phyloP scores from a whole-genome alignment of 2,113 vertebrate genomes.

The Rutilus rutilus region DNA sequence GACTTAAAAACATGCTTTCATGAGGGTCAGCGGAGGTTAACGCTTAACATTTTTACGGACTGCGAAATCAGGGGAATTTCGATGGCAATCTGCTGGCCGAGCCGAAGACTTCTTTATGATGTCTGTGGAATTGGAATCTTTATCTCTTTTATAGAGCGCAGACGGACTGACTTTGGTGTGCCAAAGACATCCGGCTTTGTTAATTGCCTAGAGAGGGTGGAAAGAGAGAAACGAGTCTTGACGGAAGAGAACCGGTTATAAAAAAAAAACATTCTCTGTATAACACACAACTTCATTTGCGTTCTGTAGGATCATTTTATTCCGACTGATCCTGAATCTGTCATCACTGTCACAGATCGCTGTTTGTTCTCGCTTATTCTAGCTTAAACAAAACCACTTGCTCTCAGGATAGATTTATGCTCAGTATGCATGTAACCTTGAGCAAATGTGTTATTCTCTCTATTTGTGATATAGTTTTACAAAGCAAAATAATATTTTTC shows the following conservation, averaged over 20 bases:
- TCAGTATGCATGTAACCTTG: not conserved
- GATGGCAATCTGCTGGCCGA: conserved; percentile 65
- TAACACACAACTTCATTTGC: not conserved
- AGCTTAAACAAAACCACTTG: not conserved
- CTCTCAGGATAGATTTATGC: not conserved
- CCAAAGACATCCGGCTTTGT: conserved; percentile 63
- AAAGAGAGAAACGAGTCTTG: conserved; percentile 19
- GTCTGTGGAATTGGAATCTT: conserved; percentile 75
- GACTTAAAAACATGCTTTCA: conserved; percentile 60
- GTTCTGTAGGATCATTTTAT: not conserved
- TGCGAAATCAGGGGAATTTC: conserved; percentile 53
- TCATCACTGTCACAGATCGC: not conserved
- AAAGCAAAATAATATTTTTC: not conserved
- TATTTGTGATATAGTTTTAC: not conserved
- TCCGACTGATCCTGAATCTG: not conserved
- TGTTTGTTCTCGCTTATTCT: not conserved
- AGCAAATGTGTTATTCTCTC: not conserved
- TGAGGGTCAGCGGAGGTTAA: conserved; percentile 68
- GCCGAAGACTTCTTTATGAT: conserved; percentile 69
- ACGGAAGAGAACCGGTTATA: not conserved
- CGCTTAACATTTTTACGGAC: conserved; percentile 65
- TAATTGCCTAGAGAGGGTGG: conserved; percentile 68
- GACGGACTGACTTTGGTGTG: conserved; percentile 58
- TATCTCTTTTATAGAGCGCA: conserved; percentile 62
- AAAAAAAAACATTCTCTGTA: not conserved